phyloP scores from a whole-genome alignment of 2,888 invertebrate genomes.

The Ceramica pisi region DNA sequence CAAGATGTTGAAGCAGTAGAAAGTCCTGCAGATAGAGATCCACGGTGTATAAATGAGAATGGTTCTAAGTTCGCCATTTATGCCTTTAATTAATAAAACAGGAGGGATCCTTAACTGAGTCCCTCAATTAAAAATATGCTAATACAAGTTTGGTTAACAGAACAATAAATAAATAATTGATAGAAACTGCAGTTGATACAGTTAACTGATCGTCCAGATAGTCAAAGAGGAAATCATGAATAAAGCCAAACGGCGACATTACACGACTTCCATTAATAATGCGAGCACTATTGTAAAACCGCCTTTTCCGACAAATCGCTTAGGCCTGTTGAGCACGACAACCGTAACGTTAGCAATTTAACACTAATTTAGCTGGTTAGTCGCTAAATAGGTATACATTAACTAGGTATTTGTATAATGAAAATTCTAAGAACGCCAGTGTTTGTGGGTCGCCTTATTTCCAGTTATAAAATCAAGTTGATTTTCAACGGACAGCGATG shows the following conservation, averaged over 20 bases:
- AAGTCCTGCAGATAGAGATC: conserved; percentile 48
- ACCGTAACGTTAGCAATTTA: conserved; percentile 38
- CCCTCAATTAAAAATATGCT: conserved; percentile 1
- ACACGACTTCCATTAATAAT: conserved; percentile 33
- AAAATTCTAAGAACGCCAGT: conserved; percentile 11
- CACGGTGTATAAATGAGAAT: conserved; percentile 32
- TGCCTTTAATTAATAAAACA: conserved; percentile 19
- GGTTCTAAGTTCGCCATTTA: conserved; percentile 28
- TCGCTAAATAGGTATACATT: conserved; percentile 31
- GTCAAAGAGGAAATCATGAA: conserved; percentile 18
- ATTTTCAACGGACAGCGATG: conserved; percentile 25
- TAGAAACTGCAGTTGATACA: conserved; percentile 14
- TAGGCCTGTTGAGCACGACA: conserved; percentile 49
- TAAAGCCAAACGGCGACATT: conserved; percentile 32
- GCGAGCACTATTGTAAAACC: conserved; percentile 21
- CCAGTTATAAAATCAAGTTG: conserved; percentile 8
- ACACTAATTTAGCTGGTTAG: conserved; percentile 53
- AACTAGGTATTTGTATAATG: conserved; percentile 23
- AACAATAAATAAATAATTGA: not conserved
- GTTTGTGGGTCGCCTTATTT: conserved; percentile 9
- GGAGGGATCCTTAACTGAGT: not conserved
- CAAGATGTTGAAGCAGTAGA: conserved; percentile 48
- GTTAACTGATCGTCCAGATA: not conserved
- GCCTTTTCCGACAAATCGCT: conserved; percentile 51
- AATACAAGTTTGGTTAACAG: not conserved